A percentile compares a stretch with the other conserved stretches of the same genome.
Conservation (phyloP, 2,113 vertebrate genomes). For the Rousettus leschenaultii region DNA sequence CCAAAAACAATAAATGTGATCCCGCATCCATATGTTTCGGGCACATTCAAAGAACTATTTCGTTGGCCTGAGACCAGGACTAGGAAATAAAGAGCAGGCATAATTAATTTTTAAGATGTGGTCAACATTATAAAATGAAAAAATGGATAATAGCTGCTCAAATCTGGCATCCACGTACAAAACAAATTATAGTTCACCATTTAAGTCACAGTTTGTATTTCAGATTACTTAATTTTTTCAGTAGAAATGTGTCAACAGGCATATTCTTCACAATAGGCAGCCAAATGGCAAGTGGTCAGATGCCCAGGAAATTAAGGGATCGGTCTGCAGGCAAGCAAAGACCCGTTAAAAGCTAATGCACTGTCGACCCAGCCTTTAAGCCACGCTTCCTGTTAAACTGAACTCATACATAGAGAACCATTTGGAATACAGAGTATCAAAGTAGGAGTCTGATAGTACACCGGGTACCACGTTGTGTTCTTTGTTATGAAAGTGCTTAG, state of each 20-base stretch:
- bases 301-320: not conserved
- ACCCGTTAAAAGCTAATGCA: not conserved
- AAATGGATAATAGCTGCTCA: slow-evolving; percentile 46
- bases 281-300: not conserved
- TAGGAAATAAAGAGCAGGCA: slow-evolving; percentile 61
- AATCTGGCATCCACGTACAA: slow-evolving; percentile 56
- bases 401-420: not conserved
- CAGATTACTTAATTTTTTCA: slow-evolving; percentile 46
- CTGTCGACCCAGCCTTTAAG: not conserved
- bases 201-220: slow-evolving; percentile 34
- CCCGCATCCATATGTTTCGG: slow-evolving; percentile 3
- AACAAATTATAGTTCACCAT: slow-evolving; percentile 36
- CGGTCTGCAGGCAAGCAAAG: not conserved
- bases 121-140: slow-evolving; percentile 65
- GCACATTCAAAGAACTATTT: slow-evolving; percentile 53
- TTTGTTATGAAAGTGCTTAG: slow-evolving; percentile 42
- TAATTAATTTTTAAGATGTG: slow-evolving; percentile 70
- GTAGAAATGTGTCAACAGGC: not conserved
- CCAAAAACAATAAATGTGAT: slow-evolving; percentile 52
- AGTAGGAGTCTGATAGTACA: not conserved
- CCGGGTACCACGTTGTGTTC: not conserved
- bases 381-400: not conserved
- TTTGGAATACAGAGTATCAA: not conserved
- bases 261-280: slow-evolving; percentile 23
- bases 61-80: slow-evolving; percentile 64